Evolutionary conservation across 2,888 invertebrate species (phyloP), one percentile per base, ranked within the genome.

Genomic region (Encarsia formosa): DNA sequence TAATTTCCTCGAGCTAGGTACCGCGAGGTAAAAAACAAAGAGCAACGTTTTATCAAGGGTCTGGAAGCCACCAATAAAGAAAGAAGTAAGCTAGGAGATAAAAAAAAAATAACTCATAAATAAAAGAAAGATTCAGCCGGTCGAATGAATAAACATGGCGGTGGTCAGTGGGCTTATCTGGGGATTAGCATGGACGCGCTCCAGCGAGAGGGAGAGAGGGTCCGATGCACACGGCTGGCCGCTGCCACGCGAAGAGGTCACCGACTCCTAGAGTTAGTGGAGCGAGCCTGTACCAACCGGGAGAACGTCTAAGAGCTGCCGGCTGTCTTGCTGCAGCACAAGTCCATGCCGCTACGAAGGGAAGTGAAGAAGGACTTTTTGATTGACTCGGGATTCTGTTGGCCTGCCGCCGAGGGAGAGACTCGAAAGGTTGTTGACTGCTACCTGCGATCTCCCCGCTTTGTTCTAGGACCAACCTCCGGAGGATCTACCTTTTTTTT

Each of bases 221-320:
- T 49, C 57, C 67, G 70, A 71, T 71, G 69, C 73, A 70, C 71
- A 69, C 71, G 69, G 71, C 66, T 73, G 72, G 69, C 65, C 65
- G 54, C 43, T 41, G 29, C 29, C 38, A 37, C 48, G 3, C 32
- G 38, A 35, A 58, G 71, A 70, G 73, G 73, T 73, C 73, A 73
- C 69, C 71, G 73, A 73, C 73, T 71, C 66, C 46, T 50, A 53
- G 65, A 72, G 73, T 73, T 72, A 72, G 69, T 71, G 70, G 71
- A 73, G 73, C 72, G 72, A 68, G 70, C 64, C 67, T 65, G 67
- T 63, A 29, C 35, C 18, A 13, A 18, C 18, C 13, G 46, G 29
- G 42, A 22, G 26, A 23, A 19, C 11, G 26, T 11, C 26, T 11
- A 26, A 11, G 6, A 8, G 26, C 26, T 11, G 26, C 26, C 26